phyloP scores from a whole-genome alignment of 2,113 vertebrate genomes.

The Oryzias javanicus region DNA sequence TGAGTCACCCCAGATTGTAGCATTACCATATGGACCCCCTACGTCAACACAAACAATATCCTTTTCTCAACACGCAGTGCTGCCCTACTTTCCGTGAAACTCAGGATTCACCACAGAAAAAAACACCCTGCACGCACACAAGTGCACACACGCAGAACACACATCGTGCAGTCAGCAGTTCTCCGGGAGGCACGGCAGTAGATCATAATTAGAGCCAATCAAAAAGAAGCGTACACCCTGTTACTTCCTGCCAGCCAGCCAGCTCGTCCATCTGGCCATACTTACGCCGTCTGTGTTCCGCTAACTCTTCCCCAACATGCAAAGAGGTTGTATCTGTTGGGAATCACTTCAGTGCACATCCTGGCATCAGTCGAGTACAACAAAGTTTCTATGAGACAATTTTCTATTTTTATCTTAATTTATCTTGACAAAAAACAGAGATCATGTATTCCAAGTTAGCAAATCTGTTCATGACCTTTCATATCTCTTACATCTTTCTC shows the following conservation, averaged over 20 bases:
- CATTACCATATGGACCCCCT: conserved; percentile 10
- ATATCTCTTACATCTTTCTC: not conserved
- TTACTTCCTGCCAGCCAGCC: conserved; percentile 63
- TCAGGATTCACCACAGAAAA: conserved; percentile 22
- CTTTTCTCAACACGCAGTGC: conserved; percentile 13
- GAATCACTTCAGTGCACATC: conserved; percentile 25
- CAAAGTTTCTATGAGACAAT: too few species aligned
- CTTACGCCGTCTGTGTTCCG: conserved; percentile 49
- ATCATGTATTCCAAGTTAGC: too few species aligned
- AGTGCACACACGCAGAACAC: conserved; percentile 11
- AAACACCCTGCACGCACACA: conserved; percentile 3
- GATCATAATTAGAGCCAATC: conserved; percentile 75
- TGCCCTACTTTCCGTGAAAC: conserved; percentile 36
- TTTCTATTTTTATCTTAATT: not conserved
- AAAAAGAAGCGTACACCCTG: conserved; percentile 60
- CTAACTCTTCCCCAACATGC: conserved; percentile 44
- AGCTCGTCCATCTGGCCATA: conserved; percentile 65
- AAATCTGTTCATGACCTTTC: too few species aligned
- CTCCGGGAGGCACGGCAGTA: conserved; percentile 49
- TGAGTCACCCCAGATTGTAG: not conserved
- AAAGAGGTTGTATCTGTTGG: conserved; percentile 44
- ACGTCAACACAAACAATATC: conserved; percentile 5
- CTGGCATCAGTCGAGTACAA: conserved; percentile 12
- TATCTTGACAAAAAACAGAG: not conserved
- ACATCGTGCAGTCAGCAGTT: conserved; percentile 60